Base-by-base conservation (phyloP, 2,888 invertebrate species). In the Elmis aenea region DNA sequence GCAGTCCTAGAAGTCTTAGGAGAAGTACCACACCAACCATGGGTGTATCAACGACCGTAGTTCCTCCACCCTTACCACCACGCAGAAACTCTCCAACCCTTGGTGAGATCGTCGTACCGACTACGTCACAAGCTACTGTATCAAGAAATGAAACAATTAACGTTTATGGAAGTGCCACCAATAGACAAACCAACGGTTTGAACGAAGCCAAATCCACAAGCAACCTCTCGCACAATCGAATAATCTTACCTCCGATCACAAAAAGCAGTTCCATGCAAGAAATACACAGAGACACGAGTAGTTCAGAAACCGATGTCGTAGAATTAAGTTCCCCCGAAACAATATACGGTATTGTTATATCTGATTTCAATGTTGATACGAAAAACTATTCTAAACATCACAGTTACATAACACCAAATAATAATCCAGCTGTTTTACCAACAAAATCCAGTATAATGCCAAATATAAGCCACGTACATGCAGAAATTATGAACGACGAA, bases 341-440 rank as follows among this genome's bases (percentile, higher is more conserved):
- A 3, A 83, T 83, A 35, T 77, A 76, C 10, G 83, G 83, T 0
- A 70, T 83, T 13, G 82, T 83, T 28, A 83, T 82, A 51, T 82
- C 83, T 1, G 71, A 75, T 46, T 71, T 74, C 47, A 75, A 77
- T 49, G 61, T 64, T 38, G 62, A 61, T 23, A 58, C 59, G 33
- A 55, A 33, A 39, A 60, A 27, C 18, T 71, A 37, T 70, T 70
- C 0, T 3, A 38, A 32, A 60, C 70, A 1, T 18, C 38, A 42
- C 13, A 37, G 33, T 23, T 38, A 31, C 24, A 28, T 25, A n/a
- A 30, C 33, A 8, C 31, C 33, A 2, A 69, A 66, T 0, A 67
- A 65, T 38, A 64, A 64, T 0, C 62, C 62, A 28, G 47, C 66
- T 0, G 70, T 71, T 16, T 66, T 57, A 23, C 74, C 74, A 0